phyloP scores from a whole-genome alignment of 2,113 vertebrate genomes.

The Barbus barbus region DNA sequence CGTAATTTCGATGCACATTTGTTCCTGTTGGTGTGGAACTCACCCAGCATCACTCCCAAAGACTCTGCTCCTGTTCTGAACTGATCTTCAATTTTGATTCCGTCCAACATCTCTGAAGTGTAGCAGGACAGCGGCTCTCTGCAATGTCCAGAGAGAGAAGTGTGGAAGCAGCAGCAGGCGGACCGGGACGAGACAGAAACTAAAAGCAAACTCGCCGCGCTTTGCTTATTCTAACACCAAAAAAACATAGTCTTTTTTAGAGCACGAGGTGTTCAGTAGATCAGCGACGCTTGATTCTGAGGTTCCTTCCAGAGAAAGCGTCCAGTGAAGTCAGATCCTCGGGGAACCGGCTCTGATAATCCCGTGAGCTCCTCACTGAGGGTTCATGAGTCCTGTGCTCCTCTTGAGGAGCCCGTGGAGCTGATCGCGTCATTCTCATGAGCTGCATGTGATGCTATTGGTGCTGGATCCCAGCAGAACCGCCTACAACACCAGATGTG shows the following conservation, averaged over 20 bases:
- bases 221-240: not conserved
- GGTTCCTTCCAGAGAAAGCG: not conserved
- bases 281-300: too few relatives aligned
- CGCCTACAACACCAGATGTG: constrained; percentile 3
- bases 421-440: too few relatives aligned
- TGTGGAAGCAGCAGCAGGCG: not conserved
- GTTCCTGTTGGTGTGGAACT: constrained; percentile 57
- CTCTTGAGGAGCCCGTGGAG: constrained; percentile 22
- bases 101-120: constrained; percentile 81
- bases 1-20: too few relatives aligned
- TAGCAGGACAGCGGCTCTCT: constrained; percentile 70
- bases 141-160: constrained; percentile 76
- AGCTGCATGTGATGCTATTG: constrained; percentile 14
- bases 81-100: constrained; percentile 84
- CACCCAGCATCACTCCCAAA: constrained; percentile 80
- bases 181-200: not conserved
- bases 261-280: not conserved
- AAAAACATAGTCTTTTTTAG: not conserved
- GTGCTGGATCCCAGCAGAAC: constrained; percentile 18
- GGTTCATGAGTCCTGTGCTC: not conserved
- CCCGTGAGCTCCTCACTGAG: constrained; percentile 8
- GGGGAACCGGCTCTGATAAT: too few relatives aligned
- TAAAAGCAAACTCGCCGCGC: not conserved
- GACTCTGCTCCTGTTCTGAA: constrained; percentile 77
- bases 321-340: not conserved